Evolutionary conservation across 2,797 vertebrate species (phyloP).

Genomic region (Linurgus olivaceus): DNA sequence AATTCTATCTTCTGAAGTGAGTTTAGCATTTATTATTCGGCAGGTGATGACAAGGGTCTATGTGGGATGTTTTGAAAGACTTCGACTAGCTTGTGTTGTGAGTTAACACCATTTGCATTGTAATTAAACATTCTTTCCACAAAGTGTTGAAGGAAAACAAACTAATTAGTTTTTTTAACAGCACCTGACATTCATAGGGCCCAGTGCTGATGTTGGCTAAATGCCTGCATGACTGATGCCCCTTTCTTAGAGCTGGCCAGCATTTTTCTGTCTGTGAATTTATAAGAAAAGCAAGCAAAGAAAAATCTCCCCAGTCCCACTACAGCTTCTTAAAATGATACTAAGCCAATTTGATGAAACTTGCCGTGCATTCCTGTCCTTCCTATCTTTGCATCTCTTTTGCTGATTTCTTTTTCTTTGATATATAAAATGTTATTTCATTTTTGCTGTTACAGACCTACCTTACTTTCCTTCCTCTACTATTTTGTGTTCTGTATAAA

Average conservation of each 20-base stretch:
- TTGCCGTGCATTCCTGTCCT: background rate
- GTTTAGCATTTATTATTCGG: conserved; percentile 28
- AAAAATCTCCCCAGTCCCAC: background rate
- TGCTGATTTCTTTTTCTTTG: background rate
- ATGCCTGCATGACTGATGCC: conserved; percentile 29
- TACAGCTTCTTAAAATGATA: background rate
- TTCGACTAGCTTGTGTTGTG: conserved; percentile 36
- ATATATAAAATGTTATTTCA: background rate
- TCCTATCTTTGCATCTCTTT: background rate
- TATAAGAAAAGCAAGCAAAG: background rate
- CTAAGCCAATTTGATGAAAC: background rate
- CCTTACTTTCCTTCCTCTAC: background rate
- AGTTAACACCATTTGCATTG: conserved; percentile 36
- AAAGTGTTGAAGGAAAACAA: conserved; percentile 42
- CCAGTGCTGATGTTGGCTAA: background rate
- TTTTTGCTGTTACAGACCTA: background rate
- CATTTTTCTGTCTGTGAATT: background rate
- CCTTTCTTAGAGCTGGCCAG: background rate
- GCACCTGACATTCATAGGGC: conserved; percentile 43
- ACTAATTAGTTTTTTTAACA: conserved; percentile 53
- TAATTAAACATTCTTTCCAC: conserved; percentile 59
- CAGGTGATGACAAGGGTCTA: conserved; percentile 44
- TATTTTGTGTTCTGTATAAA: background rate
- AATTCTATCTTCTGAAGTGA: conserved; percentile 31
- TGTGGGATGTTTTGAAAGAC: conserved; percentile 36